A percentile compares a stretch with the other conserved stretches of the same genome.
Conservation (phyloP, 2,888 invertebrate genomes). For the Ectemnius continuus region DNA sequence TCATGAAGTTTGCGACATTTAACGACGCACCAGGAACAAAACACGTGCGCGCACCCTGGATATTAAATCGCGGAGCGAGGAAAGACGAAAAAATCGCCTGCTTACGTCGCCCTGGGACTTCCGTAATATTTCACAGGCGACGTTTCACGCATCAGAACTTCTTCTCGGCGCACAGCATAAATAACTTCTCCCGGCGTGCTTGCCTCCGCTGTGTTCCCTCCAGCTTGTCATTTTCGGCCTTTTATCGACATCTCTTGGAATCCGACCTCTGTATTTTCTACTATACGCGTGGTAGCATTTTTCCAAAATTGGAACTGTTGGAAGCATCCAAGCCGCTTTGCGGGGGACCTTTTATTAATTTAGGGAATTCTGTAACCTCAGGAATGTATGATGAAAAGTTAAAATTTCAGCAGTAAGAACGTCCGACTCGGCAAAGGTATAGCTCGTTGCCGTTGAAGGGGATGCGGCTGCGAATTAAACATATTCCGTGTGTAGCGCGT, state of each 20-base stretch:
- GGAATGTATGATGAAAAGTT: background rate
- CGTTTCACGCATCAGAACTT: constrained; percentile 63
- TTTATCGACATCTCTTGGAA: constrained; percentile 10
- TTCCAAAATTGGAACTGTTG: too few relatives aligned
- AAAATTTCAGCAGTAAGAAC: constrained; percentile 1
- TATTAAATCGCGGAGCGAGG: constrained; percentile 53
- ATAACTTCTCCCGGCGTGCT: constrained; percentile 46
- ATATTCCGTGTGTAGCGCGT: constrained; percentile 4
- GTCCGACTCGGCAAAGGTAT: too few relatives aligned
- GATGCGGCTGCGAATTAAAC: background rate
- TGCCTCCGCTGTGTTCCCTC: constrained; percentile 1
- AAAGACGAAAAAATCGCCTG: constrained; percentile 32
- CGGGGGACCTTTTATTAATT: too few relatives aligned
- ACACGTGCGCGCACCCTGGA: constrained; percentile 11
- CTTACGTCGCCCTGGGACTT: constrained; percentile 31
- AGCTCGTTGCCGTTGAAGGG: too few relatives aligned
- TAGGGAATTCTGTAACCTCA: background rate
- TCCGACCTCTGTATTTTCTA: too few relatives aligned
- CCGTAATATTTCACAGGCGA: constrained; percentile 58
- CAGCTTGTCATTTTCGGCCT: background rate
- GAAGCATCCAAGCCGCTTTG: too few relatives aligned
- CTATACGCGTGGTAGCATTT: too few relatives aligned
- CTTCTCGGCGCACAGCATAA: constrained; percentile 55
- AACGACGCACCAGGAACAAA: constrained; percentile 45
- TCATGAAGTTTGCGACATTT: constrained; percentile 38